A percentile compares a stretch with the other conserved stretches of the same genome.
These are phyloP conservation scores for Datnioides undecimradiatus DNA, from an alignment of 2,113 vertebrate genomes.

Conservation along the genomic window DNA sequence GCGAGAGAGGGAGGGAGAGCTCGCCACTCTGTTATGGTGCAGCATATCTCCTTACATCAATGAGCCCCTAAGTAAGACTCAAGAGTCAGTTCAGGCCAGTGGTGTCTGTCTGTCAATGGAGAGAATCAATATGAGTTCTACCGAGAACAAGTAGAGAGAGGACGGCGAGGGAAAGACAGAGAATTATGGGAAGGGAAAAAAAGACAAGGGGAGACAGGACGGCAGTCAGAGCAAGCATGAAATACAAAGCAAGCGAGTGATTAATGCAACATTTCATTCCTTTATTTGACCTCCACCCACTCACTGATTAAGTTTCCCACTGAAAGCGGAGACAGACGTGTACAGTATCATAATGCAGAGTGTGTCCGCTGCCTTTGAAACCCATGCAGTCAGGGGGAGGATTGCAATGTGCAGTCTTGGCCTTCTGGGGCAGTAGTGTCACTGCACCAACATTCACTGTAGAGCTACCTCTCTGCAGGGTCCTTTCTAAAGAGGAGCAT, in stretches of 20 bases:
- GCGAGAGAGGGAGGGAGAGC: neutral
- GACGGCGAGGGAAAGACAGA: neutral
- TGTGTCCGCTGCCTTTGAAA: conserved; percentile 22
- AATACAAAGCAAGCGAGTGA: conserved; percentile 38
- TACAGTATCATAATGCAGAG: conserved; percentile 44
- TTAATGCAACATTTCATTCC: conserved; percentile 51
- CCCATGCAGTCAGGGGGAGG: conserved; percentile 10
- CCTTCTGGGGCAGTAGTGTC: conserved; percentile 40
- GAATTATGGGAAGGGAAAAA: conserved; percentile 9
- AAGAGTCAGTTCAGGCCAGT: conserved; percentile 39
- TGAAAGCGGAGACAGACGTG: conserved; percentile 35
- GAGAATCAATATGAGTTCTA: conserved; percentile 28
- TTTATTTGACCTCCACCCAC: conserved; percentile 32
- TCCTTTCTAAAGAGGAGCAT: conserved; percentile 10
- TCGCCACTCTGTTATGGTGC: neutral
- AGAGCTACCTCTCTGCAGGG: conserved; percentile 40
- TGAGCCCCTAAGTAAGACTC: conserved; percentile 39
- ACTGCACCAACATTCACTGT: conserved; percentile 54
- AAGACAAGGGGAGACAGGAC: conserved; percentile 29
- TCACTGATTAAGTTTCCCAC: conserved; percentile 41
- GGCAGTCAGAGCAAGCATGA: conserved; percentile 26
- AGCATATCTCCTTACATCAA: conserved; percentile 39
- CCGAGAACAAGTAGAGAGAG: neutral
- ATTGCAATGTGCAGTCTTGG: conserved; percentile 11
- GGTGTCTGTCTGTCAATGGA: conserved; percentile 38